These are phyloP conservation scores for Aspidiotus destructor DNA, from an alignment of 2,888 invertebrate species.

Conservation along the genomic window DNA sequence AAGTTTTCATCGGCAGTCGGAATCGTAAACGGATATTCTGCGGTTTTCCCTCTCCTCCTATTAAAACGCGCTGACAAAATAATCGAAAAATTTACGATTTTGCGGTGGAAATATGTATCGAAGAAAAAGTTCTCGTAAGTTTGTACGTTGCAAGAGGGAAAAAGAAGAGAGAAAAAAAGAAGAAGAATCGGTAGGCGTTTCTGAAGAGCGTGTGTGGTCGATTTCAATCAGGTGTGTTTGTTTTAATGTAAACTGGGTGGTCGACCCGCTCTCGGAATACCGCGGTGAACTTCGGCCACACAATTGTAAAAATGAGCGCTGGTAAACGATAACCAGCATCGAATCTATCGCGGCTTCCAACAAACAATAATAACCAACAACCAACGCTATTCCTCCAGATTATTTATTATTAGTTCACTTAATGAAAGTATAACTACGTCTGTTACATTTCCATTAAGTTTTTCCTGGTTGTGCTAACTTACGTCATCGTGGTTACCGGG, in stretches of 20 bases:
- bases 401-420: slow-evolving; percentile 30
- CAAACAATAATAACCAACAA: slow-evolving; percentile 30
- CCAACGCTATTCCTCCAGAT: slow-evolving; percentile 6
- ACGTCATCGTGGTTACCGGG: slow-evolving; percentile 23
- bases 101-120: background rate
- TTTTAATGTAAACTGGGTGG: slow-evolving; percentile 32
- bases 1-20: too few species aligned
- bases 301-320: slow-evolving; percentile 29
- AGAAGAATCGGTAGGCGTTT: slow-evolving; percentile 30
- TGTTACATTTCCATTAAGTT: slow-evolving; percentile 12
- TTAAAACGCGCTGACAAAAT: background rate
- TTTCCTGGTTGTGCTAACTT: slow-evolving; percentile 10
- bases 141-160: background rate
- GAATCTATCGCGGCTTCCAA: slow-evolving; percentile 32
- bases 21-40: too few species aligned
- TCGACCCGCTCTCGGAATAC: slow-evolving; percentile 31
- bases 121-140: slow-evolving; percentile 12
- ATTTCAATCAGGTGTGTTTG: slow-evolving; percentile 33
- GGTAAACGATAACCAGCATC: slow-evolving; percentile 31
- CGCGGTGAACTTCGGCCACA: slow-evolving; percentile 32
- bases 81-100: slow-evolving; percentile 2
- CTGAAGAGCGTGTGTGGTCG: slow-evolving; percentile 31
- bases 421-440: slow-evolving; percentile 22
- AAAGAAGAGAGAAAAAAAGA: background rate
- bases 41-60: too few species aligned